Base-by-base conservation (phyloP, 2,797 vertebrate species). In the Gallinago nigripennis region DNA sequence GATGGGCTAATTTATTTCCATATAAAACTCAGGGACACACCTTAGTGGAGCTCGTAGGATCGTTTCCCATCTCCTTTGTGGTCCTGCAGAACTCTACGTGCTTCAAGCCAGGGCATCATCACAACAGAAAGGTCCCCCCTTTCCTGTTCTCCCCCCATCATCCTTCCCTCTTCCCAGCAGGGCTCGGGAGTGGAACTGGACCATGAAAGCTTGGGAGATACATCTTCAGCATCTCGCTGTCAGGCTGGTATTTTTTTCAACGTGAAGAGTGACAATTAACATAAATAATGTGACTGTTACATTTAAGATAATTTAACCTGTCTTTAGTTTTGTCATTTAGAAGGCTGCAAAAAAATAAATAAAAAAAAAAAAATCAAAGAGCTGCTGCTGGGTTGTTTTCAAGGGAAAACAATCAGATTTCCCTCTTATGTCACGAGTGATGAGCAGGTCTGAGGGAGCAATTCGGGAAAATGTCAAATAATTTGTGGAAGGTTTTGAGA, bases 21-120 rank as follows among this genome's bases (percentile, higher is more conserved):
- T 21, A 3, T 16, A 7, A 70, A 30, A 28, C 33, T 10, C 1
- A 0, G 28, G 58, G 60, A 33, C 18, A 19, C 25, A 7, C 7
- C 30, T 61, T 9, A 15, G 43, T 2, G 16, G 25, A 1, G 12
- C 35, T 35, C 4, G 4, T 3, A 19, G 25, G 33, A 31, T 37
- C 24, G 0, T 50, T 73, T 83, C 35, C 37, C 56, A 54, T 3
- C 41, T 33, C 39, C 35, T 41, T 5, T 2, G 4, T 2, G 2
- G 9, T 45, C 31, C 61, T 66, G 28, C 54, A 17, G 50, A 27
- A 37, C 27, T 12, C 6, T 41, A 37, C 0, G 23, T 19, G 23
- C 79, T n/a, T 46, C 46, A 28, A 16, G 18, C 13, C 61, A 64
- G 61, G 61, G 13, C 61, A 64, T 43, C 61, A 43, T 18, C 33